These are phyloP conservation scores for Amblyteles armatorius DNA, from an alignment of 2,888 invertebrate genomes.

Conservation along the genomic window DNA sequence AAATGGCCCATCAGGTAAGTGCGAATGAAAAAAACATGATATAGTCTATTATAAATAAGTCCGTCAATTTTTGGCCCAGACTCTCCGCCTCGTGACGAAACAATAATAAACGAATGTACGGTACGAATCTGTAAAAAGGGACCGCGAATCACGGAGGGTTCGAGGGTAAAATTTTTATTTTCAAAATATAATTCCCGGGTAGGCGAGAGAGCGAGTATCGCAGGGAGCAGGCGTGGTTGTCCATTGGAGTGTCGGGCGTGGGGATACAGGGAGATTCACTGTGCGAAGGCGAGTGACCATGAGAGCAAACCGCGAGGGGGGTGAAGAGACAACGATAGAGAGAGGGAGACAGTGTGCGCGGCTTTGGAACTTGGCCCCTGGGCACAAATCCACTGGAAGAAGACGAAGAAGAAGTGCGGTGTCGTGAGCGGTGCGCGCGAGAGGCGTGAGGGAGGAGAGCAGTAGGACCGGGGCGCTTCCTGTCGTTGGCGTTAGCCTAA, in stretches of 20 bases:
- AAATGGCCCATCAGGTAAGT: not conserved
- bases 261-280: conserved; percentile 17
- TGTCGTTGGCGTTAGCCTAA: conserved; percentile 80
- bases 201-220: not conserved
- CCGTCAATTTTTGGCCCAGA: not conserved
- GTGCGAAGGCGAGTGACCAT: conserved; percentile 22
- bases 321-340: conserved; percentile 20
- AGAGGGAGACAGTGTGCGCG: conserved; percentile 8
- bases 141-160: not conserved
- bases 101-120: not conserved
- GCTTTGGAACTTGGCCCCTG: conserved; percentile 21
- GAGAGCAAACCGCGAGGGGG: conserved; percentile 33
- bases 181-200: conserved; percentile 52
- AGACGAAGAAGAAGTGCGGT: conserved; percentile 27
- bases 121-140: not conserved
- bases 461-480: conserved; percentile 79
- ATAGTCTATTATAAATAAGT: not conserved
- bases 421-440: conserved; percentile 60
- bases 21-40: not conserved
- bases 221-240: conserved; percentile 22
- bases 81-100: not conserved
- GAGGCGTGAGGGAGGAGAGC: conserved; percentile 68
- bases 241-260: conserved; percentile 28
- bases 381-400: conserved; percentile 1
- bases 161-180: not conserved